Evolutionary conservation across 2,113 vertebrate species (phyloP).

Genomic region (Psittacula cyanocephala): DNA sequence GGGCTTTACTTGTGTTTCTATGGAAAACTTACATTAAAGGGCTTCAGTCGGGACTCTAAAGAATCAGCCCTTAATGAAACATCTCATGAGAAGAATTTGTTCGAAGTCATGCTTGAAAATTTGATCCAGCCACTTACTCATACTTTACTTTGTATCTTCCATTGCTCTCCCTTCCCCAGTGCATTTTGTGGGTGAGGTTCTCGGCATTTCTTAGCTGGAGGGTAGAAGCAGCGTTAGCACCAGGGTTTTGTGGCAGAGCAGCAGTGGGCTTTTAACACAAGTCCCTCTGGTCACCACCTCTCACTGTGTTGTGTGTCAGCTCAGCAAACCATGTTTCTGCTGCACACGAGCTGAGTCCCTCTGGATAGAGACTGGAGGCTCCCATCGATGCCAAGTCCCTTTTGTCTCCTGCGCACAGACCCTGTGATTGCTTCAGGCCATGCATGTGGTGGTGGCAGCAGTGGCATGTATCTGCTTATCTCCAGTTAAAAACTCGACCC

Average conservation of each 20-base stretch:
- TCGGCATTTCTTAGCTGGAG: neutral
- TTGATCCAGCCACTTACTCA: neutral
- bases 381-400: accelerated
- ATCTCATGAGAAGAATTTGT: neutral
- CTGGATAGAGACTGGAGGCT: neutral
- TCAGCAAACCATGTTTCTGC: neutral
- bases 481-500: neutral
- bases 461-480: neutral
- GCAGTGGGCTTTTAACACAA: neutral
- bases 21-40: neutral
- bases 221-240: neutral
- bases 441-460: accelerated
- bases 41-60: neutral
- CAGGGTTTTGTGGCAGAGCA: neutral
- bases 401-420: accelerated
- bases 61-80: neutral
- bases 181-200: neutral
- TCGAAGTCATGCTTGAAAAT: neutral
- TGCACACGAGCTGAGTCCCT: neutral
- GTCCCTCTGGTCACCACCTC: neutral
- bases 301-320: neutral
- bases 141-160: neutral
- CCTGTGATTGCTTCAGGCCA: neutral
- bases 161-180: neutral
- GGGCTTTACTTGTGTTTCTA: neutral